Conservation (phyloP, 37 sponge, comb jelly and placozoan genomes). For the Cladorhizidae sp. region DNA sequence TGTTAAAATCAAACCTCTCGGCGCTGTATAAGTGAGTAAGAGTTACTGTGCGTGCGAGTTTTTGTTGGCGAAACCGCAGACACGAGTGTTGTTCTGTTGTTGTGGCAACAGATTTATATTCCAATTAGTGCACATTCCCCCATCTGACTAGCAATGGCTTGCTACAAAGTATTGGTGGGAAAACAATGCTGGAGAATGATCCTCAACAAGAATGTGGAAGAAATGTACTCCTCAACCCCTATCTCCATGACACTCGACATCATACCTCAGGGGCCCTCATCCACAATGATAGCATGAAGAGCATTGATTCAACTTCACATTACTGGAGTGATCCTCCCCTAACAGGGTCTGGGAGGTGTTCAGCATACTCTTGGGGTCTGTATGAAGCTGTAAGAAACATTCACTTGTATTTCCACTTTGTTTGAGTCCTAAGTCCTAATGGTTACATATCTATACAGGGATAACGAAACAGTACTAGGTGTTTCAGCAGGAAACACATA, state of each 20-base stretch:
- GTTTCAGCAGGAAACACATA: too few relatives aligned
- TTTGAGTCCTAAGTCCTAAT: too few relatives aligned
- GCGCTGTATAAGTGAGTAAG: slow-evolving; percentile 1
- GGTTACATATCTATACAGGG: too few relatives aligned
- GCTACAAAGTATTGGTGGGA: too few relatives aligned
- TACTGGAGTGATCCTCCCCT: slow-evolving; percentile 56
- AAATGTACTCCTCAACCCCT: not conserved
- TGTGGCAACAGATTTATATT: slow-evolving; percentile 12
- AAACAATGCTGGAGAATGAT: not conserved
- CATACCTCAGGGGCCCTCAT: not conserved
- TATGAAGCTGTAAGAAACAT: slow-evolving; percentile 68
- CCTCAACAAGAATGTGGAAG: slow-evolving; percentile 9
- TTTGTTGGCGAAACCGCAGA: not conserved
- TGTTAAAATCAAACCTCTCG: slow-evolving; percentile 28
- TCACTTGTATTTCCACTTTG: too few relatives aligned
- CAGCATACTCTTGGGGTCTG: slow-evolving; percentile 57
- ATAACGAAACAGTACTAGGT: too few relatives aligned
- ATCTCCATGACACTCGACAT: too few relatives aligned
- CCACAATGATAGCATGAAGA: not conserved
- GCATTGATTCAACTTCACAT: not conserved
- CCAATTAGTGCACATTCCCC: slow-evolving; percentile 18
- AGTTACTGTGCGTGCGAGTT: not conserved
- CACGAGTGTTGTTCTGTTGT: not conserved
- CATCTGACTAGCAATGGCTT: too few relatives aligned
- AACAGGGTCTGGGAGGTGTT: slow-evolving; percentile 35